phyloP scores from a whole-genome alignment of 1,140 invertebrate genomes.

The Melitaea cinxia region DNA sequence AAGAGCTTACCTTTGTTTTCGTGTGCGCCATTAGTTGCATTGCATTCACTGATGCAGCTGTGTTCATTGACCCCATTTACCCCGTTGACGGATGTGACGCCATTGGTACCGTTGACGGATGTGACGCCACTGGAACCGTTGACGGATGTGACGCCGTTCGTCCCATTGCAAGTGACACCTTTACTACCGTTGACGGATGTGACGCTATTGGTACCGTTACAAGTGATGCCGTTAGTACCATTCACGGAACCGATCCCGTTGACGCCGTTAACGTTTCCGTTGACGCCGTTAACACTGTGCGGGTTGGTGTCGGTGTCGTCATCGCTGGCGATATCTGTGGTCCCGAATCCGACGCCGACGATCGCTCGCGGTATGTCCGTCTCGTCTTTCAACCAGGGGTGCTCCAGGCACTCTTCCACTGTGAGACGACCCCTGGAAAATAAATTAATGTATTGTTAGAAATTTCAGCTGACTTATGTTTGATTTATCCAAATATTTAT shows the following conservation, averaged over 20 bases:
- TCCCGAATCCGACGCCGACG: slow-evolving; percentile 59
- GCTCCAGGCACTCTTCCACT: slow-evolving; percentile 84
- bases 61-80: slow-evolving; percentile 37
- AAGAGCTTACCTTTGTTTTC: slow-evolving; percentile 56
- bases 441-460: slow-evolving; percentile 11
- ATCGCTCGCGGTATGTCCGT: slow-evolving; percentile 63
- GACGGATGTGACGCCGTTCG: slow-evolving; percentile 1
- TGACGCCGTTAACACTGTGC: slow-evolving; percentile 36
- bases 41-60: slow-evolving; percentile 40
- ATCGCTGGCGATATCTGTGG: slow-evolving; percentile 57
- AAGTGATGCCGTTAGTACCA: slow-evolving; percentile 42
- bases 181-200: slow-evolving; percentile 38
- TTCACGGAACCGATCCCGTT: slow-evolving; percentile 35
- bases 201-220: slow-evolving; percentile 59
- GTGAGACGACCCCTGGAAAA: slow-evolving; percentile 82
- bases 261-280: slow-evolving; percentile 36
- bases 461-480: too few relatives aligned
- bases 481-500: too few relatives aligned
- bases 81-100: slow-evolving; percentile 26
- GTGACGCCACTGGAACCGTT: slow-evolving; percentile 25
- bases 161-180: slow-evolving; percentile 34
- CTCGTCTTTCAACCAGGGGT: slow-evolving; percentile 83
- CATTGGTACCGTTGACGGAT: slow-evolving; percentile 31
- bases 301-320: slow-evolving; percentile 47
- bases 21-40: slow-evolving; percentile 53